These are phyloP conservation scores for Melikaiella ostensackeni DNA, from an alignment of 2,888 invertebrate species.

Conservation along the genomic window DNA sequence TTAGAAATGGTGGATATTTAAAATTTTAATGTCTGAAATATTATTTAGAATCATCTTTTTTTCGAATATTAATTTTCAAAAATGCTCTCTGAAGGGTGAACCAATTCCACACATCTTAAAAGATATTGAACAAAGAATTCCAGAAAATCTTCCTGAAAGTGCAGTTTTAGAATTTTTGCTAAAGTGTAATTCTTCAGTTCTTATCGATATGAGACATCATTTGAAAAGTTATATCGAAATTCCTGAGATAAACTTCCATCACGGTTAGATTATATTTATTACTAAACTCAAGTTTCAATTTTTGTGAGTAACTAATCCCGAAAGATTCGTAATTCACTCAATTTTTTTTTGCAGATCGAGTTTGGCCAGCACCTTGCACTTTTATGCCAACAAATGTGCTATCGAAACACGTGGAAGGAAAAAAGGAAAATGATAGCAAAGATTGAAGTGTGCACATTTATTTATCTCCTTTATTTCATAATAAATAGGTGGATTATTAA, in stretches of 20 bases:
- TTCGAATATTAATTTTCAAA: not conserved
- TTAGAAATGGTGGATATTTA: not conserved
- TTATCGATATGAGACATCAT: constrained; percentile 60
- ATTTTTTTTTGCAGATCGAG: not conserved
- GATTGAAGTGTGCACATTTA: not conserved
- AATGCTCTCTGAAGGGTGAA: constrained; percentile 13
- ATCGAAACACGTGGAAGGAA: not conserved
- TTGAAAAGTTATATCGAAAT: constrained; percentile 50
- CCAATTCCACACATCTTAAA: constrained; percentile 49
- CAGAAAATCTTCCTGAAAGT: constrained; percentile 62
- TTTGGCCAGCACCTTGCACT: constrained; percentile 15
- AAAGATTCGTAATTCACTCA: not conserved
- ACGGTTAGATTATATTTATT: constrained; percentile 55
- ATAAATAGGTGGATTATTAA: not conserved
- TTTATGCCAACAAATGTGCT: constrained; percentile 5
- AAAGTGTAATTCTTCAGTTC: constrained; percentile 50
- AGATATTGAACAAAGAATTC: constrained; percentile 49
- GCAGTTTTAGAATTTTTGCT: constrained; percentile 64
- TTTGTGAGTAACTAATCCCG: not conserved
- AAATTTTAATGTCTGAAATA: not conserved
- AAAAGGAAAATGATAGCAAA: constrained; percentile 7
- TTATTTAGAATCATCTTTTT: constrained; percentile 10
- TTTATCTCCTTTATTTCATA: not conserved
- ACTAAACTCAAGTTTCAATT: not conserved
- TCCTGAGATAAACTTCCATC: constrained; percentile 57